Evolutionary conservation across 2,797 vertebrate genomes (phyloP).

Genomic region (Poeciliopsis presidionis): DNA sequence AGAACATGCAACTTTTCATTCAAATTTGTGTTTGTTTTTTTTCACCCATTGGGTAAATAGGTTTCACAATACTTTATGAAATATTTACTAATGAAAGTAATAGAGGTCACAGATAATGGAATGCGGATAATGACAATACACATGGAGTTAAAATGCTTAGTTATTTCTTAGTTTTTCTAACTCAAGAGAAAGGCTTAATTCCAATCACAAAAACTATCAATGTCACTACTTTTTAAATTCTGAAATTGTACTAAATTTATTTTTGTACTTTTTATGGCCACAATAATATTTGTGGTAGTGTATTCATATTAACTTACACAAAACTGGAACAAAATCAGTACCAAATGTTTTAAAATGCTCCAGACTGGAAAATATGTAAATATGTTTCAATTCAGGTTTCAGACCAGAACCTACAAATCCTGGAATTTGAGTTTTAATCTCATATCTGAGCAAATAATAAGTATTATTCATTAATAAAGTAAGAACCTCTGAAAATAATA

Average conservation of each 20-base stretch:
- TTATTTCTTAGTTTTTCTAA: neutral
- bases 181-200: neutral
- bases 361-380: neutral
- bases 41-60: neutral
- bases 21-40: neutral
- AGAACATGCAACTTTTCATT: neutral
- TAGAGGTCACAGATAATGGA: neutral
- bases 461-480: neutral
- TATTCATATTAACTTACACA: neutral
- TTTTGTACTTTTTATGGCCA: neutral
- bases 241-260: neutral
- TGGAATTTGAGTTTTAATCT: neutral
- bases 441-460: neutral
- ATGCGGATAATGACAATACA: neutral
- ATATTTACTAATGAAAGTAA: neutral
- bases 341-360: neutral
- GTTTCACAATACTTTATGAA: neutral
- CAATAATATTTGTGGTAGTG: neutral
- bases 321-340: neutral
- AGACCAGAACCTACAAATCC: neutral
- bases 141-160: neutral
- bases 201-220: neutral
- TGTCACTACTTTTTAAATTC: neutral
- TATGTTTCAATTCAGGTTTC: neutral
- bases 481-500: neutral